Base-by-base conservation (phyloP, 2,888 invertebrate genomes). In the Yponomeuta sedellus region DNA sequence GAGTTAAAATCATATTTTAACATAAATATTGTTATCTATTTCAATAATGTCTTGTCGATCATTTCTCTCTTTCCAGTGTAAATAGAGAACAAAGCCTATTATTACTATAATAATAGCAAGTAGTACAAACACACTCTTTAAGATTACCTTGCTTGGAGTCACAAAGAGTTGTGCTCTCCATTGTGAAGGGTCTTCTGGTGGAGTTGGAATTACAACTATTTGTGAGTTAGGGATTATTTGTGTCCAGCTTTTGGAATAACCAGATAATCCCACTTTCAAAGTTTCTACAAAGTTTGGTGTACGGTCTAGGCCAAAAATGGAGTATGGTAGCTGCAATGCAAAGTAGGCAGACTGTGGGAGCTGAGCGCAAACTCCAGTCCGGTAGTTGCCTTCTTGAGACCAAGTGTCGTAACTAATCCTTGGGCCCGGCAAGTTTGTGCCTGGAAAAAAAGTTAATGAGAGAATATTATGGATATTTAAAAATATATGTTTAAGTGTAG, bases 221-320 rank as follows among this genome's bases (percentile, higher is more conserved):
- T 99, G 99, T 0, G 99, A 98, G 80, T 99, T 99, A 0, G 99
- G 99, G 79, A 99, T 99, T 66, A 98, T 95, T 82, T 97, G 97
- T 0, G 95, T 94, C 96, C 97, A 98, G 67, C 94, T 94, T 71
- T 94, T 94, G 0, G 92, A 94, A 75, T 92, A 92, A 67, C 93
- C 93, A n/a, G 93, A 94, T 64, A 96, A 85, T 10, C 97, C 97
- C 1, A 98, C 97, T 66, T 94, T 94, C 52, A 99, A 88, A 12
- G 93, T 94, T 77, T 99, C 99, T 0, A 99, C 97, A 88, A 99
- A 99, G 88, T 99, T 99, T 1, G 99, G 99, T 56, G 98, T 98
- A 68, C 98, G 94, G 2, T 99, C 99, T n/a, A 99, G 92, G 1
- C 99, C 99, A 86, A 99, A 99, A 71, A 98, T 96, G 0, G 96